These are phyloP conservation scores for Nylanderia fulva DNA, from an alignment of 1,140 invertebrate genomes.

Conservation along the genomic window DNA sequence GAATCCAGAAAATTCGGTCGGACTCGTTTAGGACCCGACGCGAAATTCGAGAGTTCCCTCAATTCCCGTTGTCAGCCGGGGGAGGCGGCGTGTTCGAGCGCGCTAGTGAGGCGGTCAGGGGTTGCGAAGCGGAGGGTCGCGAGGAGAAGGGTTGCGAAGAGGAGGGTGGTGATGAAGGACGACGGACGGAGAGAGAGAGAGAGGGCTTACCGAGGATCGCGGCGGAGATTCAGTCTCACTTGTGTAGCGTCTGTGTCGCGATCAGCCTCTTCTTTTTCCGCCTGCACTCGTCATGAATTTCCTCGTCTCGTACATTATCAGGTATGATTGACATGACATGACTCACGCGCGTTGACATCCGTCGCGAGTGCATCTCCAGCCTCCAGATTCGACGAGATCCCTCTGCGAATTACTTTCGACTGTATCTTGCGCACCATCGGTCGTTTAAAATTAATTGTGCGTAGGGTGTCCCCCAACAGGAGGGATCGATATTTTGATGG, in stretches of 20 bases:
- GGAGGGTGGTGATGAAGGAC: constrained; percentile 41
- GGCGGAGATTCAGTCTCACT: constrained; percentile 53
- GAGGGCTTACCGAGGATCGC: constrained; percentile 45
- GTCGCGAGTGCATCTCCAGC: neutral
- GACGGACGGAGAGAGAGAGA: constrained; percentile 25
- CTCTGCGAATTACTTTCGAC: neutral
- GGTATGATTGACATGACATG: constrained; percentile 23
- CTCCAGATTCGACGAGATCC: neutral
- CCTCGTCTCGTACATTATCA: constrained; percentile 11
- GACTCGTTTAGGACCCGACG: neutral
- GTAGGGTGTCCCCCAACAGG: neutral
- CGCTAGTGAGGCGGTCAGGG: constrained; percentile 40
- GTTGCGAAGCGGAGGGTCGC: constrained; percentile 34
- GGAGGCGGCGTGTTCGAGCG: constrained; percentile 30
- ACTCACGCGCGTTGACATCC: neutral
- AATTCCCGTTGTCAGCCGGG: neutral
- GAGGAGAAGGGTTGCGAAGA: constrained; percentile 21
- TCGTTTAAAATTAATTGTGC: neutral
- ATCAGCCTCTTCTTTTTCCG: constrained; percentile 39
- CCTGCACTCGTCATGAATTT: constrained; percentile 35
- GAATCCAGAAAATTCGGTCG: constrained; percentile 29
- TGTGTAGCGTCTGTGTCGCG: constrained; percentile 53
- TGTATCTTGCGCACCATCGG: neutral
- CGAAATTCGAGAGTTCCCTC: constrained; percentile 53
- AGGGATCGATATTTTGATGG: neutral